phyloP scores from a whole-genome alignment of 2,797 vertebrate species.

The Dermochelys coriacea region DNA sequence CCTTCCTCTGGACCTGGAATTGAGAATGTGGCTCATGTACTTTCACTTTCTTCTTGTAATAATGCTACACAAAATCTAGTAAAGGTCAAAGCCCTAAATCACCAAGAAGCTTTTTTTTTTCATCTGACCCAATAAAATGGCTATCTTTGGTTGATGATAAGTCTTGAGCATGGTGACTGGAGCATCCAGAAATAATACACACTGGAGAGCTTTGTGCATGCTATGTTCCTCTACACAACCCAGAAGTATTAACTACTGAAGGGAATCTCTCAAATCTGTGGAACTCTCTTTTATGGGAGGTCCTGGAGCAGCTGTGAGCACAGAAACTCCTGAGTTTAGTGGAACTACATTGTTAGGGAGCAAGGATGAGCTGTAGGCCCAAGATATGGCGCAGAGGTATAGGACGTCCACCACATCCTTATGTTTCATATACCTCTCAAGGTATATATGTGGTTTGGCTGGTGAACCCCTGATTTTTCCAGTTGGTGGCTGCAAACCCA shows the following conservation, averaged over 20 bases:
- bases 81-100: not conserved
- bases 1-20: not conserved
- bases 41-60: not conserved
- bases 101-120: not conserved
- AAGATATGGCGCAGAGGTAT: not conserved
- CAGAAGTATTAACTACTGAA: not conserved
- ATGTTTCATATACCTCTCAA: not conserved
- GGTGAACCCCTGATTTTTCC: conserved; percentile 12
- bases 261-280: not conserved
- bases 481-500: not conserved
- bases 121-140: not conserved
- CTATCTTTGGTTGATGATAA: not conserved
- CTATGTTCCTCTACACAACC: not conserved
- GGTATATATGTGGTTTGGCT: not conserved
- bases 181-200: not conserved
- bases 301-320: not conserved
- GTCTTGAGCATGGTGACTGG: not conserved
- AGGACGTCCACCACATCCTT: not conserved
- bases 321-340: not conserved
- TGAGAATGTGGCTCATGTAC: not conserved
- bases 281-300: not conserved
- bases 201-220: not conserved
- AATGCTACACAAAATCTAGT: not conserved
- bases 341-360: not conserved
- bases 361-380: not conserved